Conservation (phyloP, 2,797 vertebrate genomes). For the Pampus argenteus region DNA sequence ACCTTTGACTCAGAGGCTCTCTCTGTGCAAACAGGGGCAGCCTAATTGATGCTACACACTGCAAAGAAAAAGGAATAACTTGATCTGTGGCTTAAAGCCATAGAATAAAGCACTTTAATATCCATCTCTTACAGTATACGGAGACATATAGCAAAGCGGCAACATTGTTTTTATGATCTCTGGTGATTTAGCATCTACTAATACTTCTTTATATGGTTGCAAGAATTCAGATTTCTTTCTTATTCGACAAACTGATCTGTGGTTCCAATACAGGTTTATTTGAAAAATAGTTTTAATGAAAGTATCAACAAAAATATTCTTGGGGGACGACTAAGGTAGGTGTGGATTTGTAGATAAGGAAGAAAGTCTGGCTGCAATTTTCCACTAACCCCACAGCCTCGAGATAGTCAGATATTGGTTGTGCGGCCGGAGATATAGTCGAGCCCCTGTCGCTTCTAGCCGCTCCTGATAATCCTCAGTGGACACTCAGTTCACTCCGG, state of each 20-base stretch:
- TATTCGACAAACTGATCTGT: not conserved
- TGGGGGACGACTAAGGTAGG: not conserved
- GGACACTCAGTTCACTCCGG: constrained; percentile 63
- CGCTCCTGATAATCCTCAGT: constrained; percentile 67
- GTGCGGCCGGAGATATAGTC: not conserved
- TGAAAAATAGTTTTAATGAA: not conserved
- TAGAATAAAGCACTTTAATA: constrained; percentile 35
- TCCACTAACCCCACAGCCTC: constrained; percentile 34
- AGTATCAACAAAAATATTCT: not conserved
- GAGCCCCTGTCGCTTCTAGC: constrained; percentile 25
- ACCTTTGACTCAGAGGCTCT: constrained; percentile 82
- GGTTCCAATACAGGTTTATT: too few relatives aligned
- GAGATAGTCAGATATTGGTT: constrained; percentile 52
- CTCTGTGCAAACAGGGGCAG: constrained; percentile 52
- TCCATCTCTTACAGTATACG: constrained; percentile 8
- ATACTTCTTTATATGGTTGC: not conserved
- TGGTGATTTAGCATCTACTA: constrained; percentile 4
- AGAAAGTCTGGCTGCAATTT: constrained; percentile 48
- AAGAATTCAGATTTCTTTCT: not conserved
- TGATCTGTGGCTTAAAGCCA: constrained; percentile 21
- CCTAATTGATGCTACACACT: constrained; percentile 65
- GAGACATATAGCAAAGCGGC: constrained; percentile 13
- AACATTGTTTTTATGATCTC: not conserved
- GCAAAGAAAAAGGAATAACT: constrained; percentile 45
- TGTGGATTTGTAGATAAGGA: constrained; percentile 43